Conservation (phyloP, 1,140 invertebrate species). For the Varroa destructor region DNA sequence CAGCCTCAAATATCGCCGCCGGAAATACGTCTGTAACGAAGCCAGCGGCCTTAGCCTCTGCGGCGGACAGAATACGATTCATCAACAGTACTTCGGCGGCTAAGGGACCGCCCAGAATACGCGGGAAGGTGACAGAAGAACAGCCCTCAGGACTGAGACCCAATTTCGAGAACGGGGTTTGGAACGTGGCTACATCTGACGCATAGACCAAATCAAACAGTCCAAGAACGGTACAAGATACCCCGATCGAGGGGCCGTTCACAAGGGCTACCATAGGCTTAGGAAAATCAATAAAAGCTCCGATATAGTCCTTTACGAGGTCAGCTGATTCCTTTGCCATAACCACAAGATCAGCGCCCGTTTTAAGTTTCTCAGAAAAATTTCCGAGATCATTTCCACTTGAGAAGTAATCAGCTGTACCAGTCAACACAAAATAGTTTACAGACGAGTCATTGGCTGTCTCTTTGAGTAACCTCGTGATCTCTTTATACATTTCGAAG, state of each 20-base stretch:
- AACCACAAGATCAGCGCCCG: constrained; percentile 38
- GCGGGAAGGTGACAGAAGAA: constrained; percentile 67
- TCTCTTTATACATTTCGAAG: constrained; percentile 52
- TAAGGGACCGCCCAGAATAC: constrained; percentile 56
- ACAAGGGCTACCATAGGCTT: constrained; percentile 75
- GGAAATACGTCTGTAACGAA: constrained; percentile 58
- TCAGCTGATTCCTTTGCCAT: constrained; percentile 41
- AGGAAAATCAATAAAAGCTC: constrained; percentile 66
- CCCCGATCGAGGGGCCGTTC: constrained; percentile 86
- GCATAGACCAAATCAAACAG: constrained; percentile 81
- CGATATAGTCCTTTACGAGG: constrained; percentile 51
- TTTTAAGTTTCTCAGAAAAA: constrained; percentile 33
- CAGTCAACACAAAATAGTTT: constrained; percentile 55
- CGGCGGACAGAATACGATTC: constrained; percentile 59
- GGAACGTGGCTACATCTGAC: constrained; percentile 67
- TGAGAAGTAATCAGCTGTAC: constrained; percentile 60
- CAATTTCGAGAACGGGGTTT: constrained; percentile 65
- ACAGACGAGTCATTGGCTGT: constrained; percentile 51
- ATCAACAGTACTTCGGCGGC: constrained; percentile 67
- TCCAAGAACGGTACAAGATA: constrained; percentile 63
- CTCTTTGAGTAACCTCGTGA: constrained; percentile 52
- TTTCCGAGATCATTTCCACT: constrained; percentile 70
- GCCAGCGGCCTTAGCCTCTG: constrained; percentile 51
- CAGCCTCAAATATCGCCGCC: constrained; percentile 45
- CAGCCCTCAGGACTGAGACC: constrained; percentile 69